These are phyloP conservation scores for Drosophila nigricruria DNA, from an alignment of 2,888 invertebrate species.

Conservation along the genomic window DNA sequence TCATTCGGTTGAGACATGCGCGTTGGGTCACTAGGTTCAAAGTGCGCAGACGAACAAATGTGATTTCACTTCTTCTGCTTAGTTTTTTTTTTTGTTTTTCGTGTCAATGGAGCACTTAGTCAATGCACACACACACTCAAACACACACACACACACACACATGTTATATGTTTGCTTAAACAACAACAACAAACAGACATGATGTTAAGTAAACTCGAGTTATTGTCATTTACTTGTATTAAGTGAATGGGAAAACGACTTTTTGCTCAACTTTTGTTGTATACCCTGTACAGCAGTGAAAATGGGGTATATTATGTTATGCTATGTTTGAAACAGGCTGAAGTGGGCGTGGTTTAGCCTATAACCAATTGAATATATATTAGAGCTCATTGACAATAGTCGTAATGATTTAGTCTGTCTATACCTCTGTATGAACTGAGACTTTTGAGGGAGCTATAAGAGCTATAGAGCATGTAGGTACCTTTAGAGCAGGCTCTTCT, in stretches of 20 bases:
- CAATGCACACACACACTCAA: slow-evolving; percentile 29
- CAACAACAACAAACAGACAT: slow-evolving; percentile 18
- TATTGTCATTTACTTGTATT: slow-evolving; percentile 67
- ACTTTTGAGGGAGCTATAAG: not conserved
- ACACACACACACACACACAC: slow-evolving; percentile 2
- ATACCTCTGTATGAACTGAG: no score
- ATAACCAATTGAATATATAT: not conserved
- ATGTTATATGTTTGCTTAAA: slow-evolving; percentile 47
- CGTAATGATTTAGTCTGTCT: not conserved
- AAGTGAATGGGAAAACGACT: slow-evolving; percentile 70
- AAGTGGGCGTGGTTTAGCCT: not conserved
- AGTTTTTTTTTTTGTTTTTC: slow-evolving; percentile 16
- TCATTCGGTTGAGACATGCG: not conserved
- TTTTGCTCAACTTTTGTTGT: slow-evolving; percentile 43
- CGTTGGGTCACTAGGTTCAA: slow-evolving; percentile 48
- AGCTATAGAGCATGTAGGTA: not conserved
- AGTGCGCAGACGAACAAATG: slow-evolving; percentile 28
- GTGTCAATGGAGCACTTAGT: slow-evolving; percentile 46
- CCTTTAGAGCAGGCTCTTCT: not conserved
- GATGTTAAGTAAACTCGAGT: slow-evolving; percentile 60
- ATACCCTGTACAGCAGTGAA: not conserved
- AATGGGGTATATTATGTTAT: not conserved
- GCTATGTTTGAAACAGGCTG: not conserved
- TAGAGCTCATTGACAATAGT: not conserved
- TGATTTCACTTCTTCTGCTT: slow-evolving; percentile 51